Percentiles rank a stretch among this genome's conserved stretches.
Conservation (phyloP, 1,140 invertebrate genomes). For the Aphis gossypii region DNA sequence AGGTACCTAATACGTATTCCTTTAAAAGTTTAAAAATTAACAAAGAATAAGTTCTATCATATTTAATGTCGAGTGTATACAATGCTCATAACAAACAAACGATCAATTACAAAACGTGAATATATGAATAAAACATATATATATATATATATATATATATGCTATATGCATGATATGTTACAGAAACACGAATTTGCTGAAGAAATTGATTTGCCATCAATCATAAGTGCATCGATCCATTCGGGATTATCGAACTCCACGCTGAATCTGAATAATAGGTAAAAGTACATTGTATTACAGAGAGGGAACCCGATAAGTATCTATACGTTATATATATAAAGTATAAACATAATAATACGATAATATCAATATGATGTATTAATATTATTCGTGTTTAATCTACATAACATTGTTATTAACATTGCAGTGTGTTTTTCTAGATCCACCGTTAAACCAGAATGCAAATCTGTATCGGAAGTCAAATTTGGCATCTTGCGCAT, state of each 20-base stretch:
- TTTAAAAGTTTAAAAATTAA: not conserved
- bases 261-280: not conserved
- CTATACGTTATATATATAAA: not conserved
- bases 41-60: not conserved
- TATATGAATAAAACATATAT: not conserved
- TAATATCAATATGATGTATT: not conserved
- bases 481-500: not conserved
- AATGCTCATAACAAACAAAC: not conserved
- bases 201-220: slow-evolving; percentile 16
- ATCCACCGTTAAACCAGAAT: not conserved
- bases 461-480: not conserved
- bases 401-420: not conserved
- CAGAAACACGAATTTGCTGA: not conserved
- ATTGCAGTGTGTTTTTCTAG: not conserved
- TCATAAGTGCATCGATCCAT: not conserved
- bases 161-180: not conserved
- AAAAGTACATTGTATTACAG: not conserved
- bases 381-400: not conserved
- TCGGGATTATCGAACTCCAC: slow-evolving; percentile 10
- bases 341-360: too few relatives aligned
- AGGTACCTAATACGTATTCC: not conserved
- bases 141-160: not conserved
- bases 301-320: not conserved
- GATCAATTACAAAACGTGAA: not conserved
- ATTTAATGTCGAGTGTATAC: not conserved